Evolutionary conservation across 1,140 invertebrate species (phyloP).

Genomic region (Thaumetopoea pityocampa): DNA sequence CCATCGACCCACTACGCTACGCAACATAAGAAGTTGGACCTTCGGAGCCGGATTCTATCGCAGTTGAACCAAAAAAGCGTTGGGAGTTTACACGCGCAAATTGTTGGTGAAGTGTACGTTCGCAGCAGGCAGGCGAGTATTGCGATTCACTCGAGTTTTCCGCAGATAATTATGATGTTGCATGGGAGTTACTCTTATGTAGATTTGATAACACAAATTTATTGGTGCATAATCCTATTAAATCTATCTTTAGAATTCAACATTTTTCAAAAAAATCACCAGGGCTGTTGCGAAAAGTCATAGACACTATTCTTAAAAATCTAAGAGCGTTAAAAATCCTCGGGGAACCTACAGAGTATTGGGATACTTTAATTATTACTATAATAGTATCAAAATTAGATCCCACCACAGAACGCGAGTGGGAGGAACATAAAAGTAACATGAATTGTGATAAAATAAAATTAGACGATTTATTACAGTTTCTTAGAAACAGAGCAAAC

Average conservation of each 20-base stretch:
- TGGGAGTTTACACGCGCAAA: too few species aligned
- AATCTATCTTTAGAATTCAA: slow-evolving; percentile 23
- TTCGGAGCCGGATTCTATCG: too few species aligned
- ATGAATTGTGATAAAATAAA: too few species aligned
- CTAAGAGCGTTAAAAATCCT: slow-evolving; percentile 5
- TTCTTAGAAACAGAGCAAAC: too few species aligned
- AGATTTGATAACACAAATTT: slow-evolving; percentile 34
- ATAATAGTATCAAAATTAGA: slow-evolving; percentile 9
- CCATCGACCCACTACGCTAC: too few species aligned
- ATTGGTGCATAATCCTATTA: slow-evolving; percentile 31
- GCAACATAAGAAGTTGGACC: too few species aligned
- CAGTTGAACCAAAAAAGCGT: too few species aligned
- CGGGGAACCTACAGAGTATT: background rate
- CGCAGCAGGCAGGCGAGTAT: too few species aligned
- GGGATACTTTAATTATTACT: slow-evolving; percentile 12
- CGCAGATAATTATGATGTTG: slow-evolving; percentile 31
- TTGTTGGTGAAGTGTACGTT: too few species aligned
- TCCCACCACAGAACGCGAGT: slow-evolving; percentile 1
- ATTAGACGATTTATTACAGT: too few species aligned
- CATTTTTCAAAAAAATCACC: slow-evolving; percentile 16
- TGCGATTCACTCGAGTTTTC: slow-evolving; percentile 27
- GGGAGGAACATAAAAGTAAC: slow-evolving; percentile 7
- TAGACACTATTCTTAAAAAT: slow-evolving; percentile 10
- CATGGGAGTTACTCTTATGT: slow-evolving; percentile 29
- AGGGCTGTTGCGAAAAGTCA: slow-evolving; percentile 1